Evolutionary conservation across 2,888 invertebrate species (phyloP).

Genomic region (Trissonchulus latispiculum): DNA sequence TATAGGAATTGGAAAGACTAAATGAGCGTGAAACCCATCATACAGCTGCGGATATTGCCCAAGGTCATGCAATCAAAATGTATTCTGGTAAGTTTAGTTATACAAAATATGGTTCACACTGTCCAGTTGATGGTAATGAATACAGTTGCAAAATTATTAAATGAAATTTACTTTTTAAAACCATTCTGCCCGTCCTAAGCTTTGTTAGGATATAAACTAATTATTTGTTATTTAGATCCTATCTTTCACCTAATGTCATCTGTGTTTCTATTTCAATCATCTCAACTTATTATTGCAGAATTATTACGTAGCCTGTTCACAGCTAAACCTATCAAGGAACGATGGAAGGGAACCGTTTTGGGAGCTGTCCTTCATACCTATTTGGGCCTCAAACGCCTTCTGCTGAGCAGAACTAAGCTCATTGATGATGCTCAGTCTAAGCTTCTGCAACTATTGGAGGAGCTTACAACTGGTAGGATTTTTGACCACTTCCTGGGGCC

Average conservation of each 20-base stretch:
- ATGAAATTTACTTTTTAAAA: too few species aligned
- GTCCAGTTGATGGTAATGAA: too few species aligned
- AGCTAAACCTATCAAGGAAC: conserved; percentile 71
- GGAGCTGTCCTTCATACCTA: conserved; percentile 87
- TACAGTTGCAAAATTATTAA: too few species aligned
- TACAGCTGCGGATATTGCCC: conserved; percentile 80
- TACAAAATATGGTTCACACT: not conserved
- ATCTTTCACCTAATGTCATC: too few species aligned
- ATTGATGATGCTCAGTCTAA: conserved; percentile 95
- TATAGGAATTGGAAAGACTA: conserved; percentile 51
- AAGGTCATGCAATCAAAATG: conserved; percentile 82
- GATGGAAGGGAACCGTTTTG: conserved; percentile 76
- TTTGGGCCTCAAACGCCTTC: conserved; percentile 72
- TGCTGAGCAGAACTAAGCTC: conserved; percentile 83
- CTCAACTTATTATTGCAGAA: conserved; percentile 52
- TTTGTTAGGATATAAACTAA: too few species aligned
- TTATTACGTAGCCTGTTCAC: conserved; percentile 76
- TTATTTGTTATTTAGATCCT: too few species aligned
- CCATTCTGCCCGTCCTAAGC: too few species aligned
- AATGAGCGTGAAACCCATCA: conserved; percentile 82
- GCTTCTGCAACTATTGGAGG: conserved; percentile 77
- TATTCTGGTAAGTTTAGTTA: conserved; percentile 53
- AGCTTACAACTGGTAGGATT: conserved; percentile 86
- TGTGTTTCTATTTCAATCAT: too few species aligned
- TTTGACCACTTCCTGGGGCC: too few species aligned